Conservation (phyloP, 2,888 invertebrate genomes). For the Coecobrya sp. region DNA sequence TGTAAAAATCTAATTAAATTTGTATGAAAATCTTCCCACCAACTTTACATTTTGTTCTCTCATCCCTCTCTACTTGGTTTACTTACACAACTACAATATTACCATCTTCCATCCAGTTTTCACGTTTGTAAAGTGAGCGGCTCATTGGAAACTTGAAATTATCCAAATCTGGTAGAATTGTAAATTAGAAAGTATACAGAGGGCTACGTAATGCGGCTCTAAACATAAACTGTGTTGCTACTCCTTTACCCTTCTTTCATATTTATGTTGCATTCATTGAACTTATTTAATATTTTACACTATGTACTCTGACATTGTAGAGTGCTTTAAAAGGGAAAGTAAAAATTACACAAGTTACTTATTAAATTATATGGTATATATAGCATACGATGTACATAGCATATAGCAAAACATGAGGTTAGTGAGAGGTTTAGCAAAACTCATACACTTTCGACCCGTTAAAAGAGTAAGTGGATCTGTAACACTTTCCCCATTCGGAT, state of each 20-base stretch:
- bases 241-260: background rate
- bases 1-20: conserved; percentile 24
- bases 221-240: background rate
- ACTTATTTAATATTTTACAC: background rate
- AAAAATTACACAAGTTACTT: too few species aligned
- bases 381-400: background rate
- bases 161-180: conserved; percentile 22
- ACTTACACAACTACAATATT: too few species aligned
- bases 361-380: too few species aligned
- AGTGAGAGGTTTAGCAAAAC: background rate
- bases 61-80: background rate
- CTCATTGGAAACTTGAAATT: conserved; percentile 12
- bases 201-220: too few species aligned
- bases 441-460: background rate
- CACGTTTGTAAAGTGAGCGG: too few species aligned
- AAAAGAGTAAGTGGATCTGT: conserved; percentile 4
- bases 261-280: background rate
- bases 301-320: background rate
- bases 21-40: conserved; percentile 22
- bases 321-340: background rate
- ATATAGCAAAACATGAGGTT: background rate
- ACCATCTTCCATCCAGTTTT: background rate
- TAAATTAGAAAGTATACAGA: background rate
- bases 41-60: conserved; percentile 1
- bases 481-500: conserved; percentile 11